A percentile compares a stretch with the other conserved stretches of the same genome.
Conservation (phyloP, 2,888 invertebrate species). For the Lypha dubia region DNA sequence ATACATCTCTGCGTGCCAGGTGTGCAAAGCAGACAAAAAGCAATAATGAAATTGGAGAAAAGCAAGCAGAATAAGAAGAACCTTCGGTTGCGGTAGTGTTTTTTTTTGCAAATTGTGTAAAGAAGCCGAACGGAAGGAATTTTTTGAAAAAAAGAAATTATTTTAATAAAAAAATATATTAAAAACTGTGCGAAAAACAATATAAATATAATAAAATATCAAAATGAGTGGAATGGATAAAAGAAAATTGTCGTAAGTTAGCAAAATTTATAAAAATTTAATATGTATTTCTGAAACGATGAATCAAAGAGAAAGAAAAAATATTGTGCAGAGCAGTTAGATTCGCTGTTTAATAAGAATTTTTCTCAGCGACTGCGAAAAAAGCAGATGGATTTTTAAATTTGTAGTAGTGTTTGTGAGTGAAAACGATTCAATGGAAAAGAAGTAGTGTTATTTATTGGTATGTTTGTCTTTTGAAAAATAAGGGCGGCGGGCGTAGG, state of each 20-base stretch:
- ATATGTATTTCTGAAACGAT: conserved; percentile 72
- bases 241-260: conserved; percentile 84
- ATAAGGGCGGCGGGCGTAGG: conserved; percentile 72
- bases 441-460: conserved; percentile 11
- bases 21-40: conserved; percentile 14
- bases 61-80: conserved; percentile 56
- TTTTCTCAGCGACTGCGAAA: conserved; percentile 70
- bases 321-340: conserved; percentile 63
- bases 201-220: conserved; percentile 39
- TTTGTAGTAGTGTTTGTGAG: conserved; percentile 63
- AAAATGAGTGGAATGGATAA: conserved; percentile 81
- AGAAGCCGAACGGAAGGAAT: conserved; percentile 53
- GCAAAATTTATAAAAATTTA: conserved; percentile 55
- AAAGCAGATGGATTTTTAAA: conserved; percentile 75
- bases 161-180: conserved; percentile 22
- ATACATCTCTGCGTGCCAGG: conserved; percentile 41
- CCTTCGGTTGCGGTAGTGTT: conserved; percentile 68
- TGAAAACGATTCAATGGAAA: conserved; percentile 72
- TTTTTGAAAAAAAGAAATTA: conserved; percentile 30
- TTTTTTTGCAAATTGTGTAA: conserved; percentile 64
- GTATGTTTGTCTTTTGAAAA: conserved; percentile 18
- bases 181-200: conserved; percentile 45
- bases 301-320: conserved; percentile 64
- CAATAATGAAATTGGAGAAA: conserved; percentile 4
- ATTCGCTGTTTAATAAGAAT: conserved; percentile 68